Base-by-base conservation (phyloP, 37 sponge, comb jelly and placozoan species). In the Haliclona indistincta region DNA sequence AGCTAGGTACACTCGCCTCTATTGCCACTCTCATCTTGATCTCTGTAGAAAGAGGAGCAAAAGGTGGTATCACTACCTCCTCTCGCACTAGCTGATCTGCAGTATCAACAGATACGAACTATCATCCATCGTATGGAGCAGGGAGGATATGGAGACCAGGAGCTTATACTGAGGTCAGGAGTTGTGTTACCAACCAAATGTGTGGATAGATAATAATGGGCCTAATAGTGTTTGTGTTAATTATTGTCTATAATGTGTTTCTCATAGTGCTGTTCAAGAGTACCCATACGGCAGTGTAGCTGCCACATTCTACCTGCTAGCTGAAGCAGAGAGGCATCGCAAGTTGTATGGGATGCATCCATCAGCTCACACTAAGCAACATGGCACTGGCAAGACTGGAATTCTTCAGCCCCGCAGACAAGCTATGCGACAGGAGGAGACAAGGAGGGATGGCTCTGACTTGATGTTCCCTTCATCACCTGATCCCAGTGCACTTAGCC, bases 241-340 rank as follows among this genome's bases (percentile, higher is more conserved):
- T 30, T 20, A 28, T n/a, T n/a, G 15, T 61, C 23, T 61, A 8
- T 30, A 61, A 29, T 3, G 33, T 52, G 19, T 28, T 28, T 58
- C 25, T 33, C 38, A 4, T 44, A 96, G 93, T 39, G 38, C 67
- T 32, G 61, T 96, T 3, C 23, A 49, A 19, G 93, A 88, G 26
- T 73, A 81, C 20, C 82, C 90, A 23, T 98, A 98, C 80, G 88
- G 97, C 52, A 88, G 94, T 68, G 76, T 90, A 17, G 84, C 99
- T 20, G 99, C 95, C 40, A 95, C 99, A 3, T 93, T 93, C 84
- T 95, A 75, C 64, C 93, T 98, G 36, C 74, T 98, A 3, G 96
- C 96, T 2, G 99, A 98, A 79, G 88, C 90, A 11, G 84, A 90
- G 76, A 40, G 89, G 3, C 81, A 89, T 62, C 60, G 83, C 7